phyloP scores from a whole-genome alignment of 2,113 vertebrate species.

The Sapayoa aenigma region DNA sequence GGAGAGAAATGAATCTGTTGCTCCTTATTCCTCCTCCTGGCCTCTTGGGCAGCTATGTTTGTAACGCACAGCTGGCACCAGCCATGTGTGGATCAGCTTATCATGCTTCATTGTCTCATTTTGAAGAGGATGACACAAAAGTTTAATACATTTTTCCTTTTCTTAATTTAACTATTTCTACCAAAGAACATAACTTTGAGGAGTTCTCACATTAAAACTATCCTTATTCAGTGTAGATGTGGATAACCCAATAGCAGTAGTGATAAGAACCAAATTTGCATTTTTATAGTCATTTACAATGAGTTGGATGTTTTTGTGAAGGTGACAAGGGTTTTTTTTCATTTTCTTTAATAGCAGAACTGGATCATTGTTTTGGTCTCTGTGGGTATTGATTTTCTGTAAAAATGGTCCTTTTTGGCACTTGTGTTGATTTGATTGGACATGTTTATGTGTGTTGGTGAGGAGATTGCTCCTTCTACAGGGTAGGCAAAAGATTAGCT shows the following conservation, averaged over 20 bases:
- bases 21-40: not conserved
- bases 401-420: not conserved
- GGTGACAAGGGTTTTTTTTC: not conserved
- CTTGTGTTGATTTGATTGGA: not conserved
- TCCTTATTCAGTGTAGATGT: not conserved
- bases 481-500: not conserved
- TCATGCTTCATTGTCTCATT: accelerated
- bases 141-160: not conserved
- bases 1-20: not conserved
- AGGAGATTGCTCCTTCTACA: not conserved
- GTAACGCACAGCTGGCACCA: not conserved
- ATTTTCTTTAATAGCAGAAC: not conserved
- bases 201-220: not conserved
- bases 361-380: not conserved
- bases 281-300: not conserved
- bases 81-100: not conserved
- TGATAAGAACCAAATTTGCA: not conserved
- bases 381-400: not conserved
- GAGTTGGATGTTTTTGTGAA: not conserved
- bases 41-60: not conserved
- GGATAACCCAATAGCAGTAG: not conserved
- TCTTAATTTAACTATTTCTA: not conserved
- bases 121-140: not conserved
- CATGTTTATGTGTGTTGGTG: not conserved
- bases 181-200: not conserved